Evolutionary conservation across 1,140 invertebrate species (phyloP), one percentile per base, ranked within the genome.

Genomic region (Drosophila bocqueti): DNA sequence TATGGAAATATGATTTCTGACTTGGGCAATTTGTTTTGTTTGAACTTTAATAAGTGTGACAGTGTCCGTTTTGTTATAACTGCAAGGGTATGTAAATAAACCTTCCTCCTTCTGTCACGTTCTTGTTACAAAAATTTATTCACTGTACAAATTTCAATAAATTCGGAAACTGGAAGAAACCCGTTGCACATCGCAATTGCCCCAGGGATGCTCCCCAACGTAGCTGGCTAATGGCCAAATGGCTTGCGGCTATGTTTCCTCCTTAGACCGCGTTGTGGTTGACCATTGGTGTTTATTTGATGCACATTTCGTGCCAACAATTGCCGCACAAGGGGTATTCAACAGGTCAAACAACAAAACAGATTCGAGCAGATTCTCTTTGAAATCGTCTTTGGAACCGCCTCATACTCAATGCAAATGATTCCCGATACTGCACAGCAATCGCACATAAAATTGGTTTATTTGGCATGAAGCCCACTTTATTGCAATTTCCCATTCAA

Each of bases 251-350:
- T 46, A 57, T 65, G 46, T 55, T 50, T 13, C 58, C 66, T 34
- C 50, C 42, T n/a, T 6, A 34, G 64, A 71, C 26, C 49, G 38
- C 6, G 34, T 24, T 76, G 52, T 60, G 58, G 40, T 62, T 52
- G 60, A 65, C 49, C 47, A 34, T 3, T 16, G 18, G 63, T 85
- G 79, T 86, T 86, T 29, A 86, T 76, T 81, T 85, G 83, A 86
- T 86, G 83, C 83, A 85, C 71, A 82, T 82, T 81, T 81, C 50
- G 79, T 72, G 68, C 68, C 75, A 75, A 54, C 75, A 76, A 83
- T 79, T 73, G 69, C 61, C 63, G 59, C 26, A 59, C 76, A 72
- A 59, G 61, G 38, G 43, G 49, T 50, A 64, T 71, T 64, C 64
- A 58, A 58, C 40, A 63, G 73, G 63, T 11, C 7, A 8, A 45